These are phyloP conservation scores for Drosophila mojavensis DNA, from an alignment of 1,140 invertebrate genomes.

Conservation along the genomic window DNA sequence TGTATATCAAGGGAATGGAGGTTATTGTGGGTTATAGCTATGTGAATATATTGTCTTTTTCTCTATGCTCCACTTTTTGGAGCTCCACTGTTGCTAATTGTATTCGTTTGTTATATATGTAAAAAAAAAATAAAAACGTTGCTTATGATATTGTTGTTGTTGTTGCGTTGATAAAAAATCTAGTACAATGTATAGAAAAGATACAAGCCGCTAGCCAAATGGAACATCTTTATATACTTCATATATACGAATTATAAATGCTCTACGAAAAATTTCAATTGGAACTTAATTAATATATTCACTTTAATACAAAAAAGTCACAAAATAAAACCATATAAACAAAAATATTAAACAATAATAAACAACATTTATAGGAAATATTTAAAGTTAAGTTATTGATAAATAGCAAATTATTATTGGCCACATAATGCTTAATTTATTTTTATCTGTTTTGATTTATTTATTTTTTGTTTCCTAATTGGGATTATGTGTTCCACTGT, in stretches of 20 bases:
- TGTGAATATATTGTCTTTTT: conserved; percentile 42
- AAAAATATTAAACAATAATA: background rate
- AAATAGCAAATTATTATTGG: background rate
- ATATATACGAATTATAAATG: conserved; percentile 6
- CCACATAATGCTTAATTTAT: background rate
- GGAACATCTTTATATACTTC: background rate
- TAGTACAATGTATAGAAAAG: conserved; percentile 36
- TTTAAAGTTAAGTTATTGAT: background rate
- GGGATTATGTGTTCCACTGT: conserved; percentile 40
- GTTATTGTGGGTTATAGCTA: conserved; percentile 13
- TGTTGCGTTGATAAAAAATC: conserved; percentile 68
- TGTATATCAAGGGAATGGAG: conserved; percentile 14
- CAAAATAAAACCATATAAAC: too few relatives aligned
- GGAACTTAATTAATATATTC: background rate
- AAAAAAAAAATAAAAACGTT: conserved; percentile 27
- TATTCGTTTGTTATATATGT: conserved; percentile 60
- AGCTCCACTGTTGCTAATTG: conserved; percentile 69
- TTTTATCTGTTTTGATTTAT: background rate
- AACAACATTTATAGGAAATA: background rate
- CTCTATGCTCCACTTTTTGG: conserved; percentile 61
- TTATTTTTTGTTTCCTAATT: background rate
- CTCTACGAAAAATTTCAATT: conserved; percentile 1
- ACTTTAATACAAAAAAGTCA: background rate
- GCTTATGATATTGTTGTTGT: conserved; percentile 49
- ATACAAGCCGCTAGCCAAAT: background rate